These are phyloP conservation scores for Tetrao urogallus DNA, from an alignment of 2,113 vertebrate genomes.

Conservation along the genomic window DNA sequence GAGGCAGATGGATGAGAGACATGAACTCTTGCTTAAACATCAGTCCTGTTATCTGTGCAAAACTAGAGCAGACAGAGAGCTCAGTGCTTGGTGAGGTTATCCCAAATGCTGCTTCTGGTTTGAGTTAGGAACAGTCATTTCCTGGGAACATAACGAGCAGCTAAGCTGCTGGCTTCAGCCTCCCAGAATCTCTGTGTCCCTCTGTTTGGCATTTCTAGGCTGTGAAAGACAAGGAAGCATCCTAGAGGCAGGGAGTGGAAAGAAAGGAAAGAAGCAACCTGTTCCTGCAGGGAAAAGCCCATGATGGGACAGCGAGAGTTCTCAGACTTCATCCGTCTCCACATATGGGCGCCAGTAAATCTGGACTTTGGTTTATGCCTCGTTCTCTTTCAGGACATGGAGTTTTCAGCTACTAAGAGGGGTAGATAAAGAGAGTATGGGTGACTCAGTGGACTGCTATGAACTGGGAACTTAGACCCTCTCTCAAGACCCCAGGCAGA, in stretches of 20 bases:
- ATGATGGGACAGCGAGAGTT: not conserved
- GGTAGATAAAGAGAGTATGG: not conserved
- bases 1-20: not conserved
- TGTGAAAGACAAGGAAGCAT: not conserved
- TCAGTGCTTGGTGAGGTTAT: not conserved
- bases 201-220: not conserved
- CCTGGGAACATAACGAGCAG: not conserved
- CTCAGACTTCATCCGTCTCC: not conserved
- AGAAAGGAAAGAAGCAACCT: not conserved
- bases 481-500: not conserved
- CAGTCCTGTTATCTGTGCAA: not conserved
- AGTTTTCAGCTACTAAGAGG: not conserved
- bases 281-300: not conserved
- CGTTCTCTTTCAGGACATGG: not conserved
- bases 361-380: not conserved
- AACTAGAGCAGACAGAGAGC: not conserved
- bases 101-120: not conserved
- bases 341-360: not conserved
- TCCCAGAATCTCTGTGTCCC: not conserved
- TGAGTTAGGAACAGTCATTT: not conserved
- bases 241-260: not conserved
- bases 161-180: not conserved
- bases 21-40: not conserved
- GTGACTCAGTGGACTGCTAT: accelerated
- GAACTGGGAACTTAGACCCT: not conserved